A percentile compares a stretch with the other conserved stretches of the same genome.
Conservation (phyloP, 2,888 invertebrate genomes). For the Aphidius colemani region DNA sequence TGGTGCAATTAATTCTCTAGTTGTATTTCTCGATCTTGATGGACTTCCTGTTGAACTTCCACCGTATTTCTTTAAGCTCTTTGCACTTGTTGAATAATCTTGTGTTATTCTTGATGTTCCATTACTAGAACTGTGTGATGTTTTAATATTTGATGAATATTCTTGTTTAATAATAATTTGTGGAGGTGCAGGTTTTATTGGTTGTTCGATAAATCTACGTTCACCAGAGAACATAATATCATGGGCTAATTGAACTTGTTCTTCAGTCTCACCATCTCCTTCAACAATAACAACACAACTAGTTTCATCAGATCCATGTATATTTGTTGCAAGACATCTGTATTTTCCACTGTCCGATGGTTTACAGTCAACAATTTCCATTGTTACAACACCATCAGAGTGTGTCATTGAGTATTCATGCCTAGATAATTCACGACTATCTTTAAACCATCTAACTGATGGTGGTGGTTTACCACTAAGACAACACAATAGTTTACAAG, state of each 20-base stretch:
- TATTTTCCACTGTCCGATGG: constrained; percentile 97
- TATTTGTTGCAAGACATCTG: constrained; percentile 90
- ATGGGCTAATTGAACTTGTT: constrained; percentile 83
- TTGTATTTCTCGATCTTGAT: constrained; percentile 85
- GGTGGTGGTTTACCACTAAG: constrained; percentile 94
- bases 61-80: constrained; percentile 70
- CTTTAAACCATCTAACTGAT: constrained; percentile 91
- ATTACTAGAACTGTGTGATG: constrained; percentile 36
- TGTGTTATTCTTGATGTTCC: constrained; percentile 40
- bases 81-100: constrained; percentile 59
- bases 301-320: constrained; percentile 94
- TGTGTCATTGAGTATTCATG: constrained; percentile 89
- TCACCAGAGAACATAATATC: constrained; percentile 89
- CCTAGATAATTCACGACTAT: constrained; percentile 87
- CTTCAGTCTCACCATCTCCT: constrained; percentile 79
- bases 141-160: constrained; percentile 61
- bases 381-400: constrained; percentile 93
- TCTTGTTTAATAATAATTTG: constrained; percentile 69
- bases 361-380: constrained; percentile 94
- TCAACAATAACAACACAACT: constrained; percentile 95
- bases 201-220: constrained; percentile 85
- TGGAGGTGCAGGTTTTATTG: constrained; percentile 78
- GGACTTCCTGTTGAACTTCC: constrained; percentile 76
- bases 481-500: constrained; percentile 97
- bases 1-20: constrained; percentile 82